Conservation (phyloP, 2,113 vertebrate species). For the Phasianus colchicus region DNA sequence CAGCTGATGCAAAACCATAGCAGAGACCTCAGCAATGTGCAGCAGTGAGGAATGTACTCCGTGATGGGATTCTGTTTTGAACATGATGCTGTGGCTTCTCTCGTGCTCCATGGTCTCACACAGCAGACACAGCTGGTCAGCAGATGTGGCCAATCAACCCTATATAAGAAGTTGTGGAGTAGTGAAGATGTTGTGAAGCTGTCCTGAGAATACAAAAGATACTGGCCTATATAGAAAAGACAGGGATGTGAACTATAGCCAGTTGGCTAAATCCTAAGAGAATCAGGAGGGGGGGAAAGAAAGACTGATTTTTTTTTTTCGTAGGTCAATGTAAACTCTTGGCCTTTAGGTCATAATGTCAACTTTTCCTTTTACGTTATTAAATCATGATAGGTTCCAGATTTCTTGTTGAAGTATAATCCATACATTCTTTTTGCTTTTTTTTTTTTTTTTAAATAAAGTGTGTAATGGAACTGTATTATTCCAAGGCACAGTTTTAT, state of each 20-base stretch:
- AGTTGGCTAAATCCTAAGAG: not conserved
- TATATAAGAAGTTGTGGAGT: not conserved
- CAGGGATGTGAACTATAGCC: not conserved
- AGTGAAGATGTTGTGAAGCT: not conserved
- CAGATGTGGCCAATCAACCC: not conserved
- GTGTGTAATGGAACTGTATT: not conserved
- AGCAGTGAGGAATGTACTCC: rapidly evolving
- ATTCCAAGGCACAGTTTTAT: not conserved
- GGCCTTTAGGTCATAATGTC: not conserved
- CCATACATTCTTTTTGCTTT: not conserved
- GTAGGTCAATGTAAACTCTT: conserved; percentile 22
- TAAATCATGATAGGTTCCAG: conserved; percentile 34
- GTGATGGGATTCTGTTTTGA: not conserved
- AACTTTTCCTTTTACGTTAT: conserved; percentile 32
- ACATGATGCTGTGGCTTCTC: not conserved
- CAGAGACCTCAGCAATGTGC: rapidly evolving
- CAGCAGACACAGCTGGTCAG: not conserved
- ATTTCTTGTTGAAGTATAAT: conserved; percentile 4
- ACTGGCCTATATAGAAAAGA: not conserved
- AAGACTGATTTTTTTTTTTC: not conserved
- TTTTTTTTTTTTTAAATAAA: not conserved
- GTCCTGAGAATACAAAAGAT: not conserved
- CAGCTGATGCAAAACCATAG: not conserved
- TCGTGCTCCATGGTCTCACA: not conserved
- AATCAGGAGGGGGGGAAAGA: not conserved